Evolutionary conservation across 2,888 invertebrate genomes (phyloP), one percentile per base, ranked within the genome.

Genomic region (Leptinotarsa tumamoca): DNA sequence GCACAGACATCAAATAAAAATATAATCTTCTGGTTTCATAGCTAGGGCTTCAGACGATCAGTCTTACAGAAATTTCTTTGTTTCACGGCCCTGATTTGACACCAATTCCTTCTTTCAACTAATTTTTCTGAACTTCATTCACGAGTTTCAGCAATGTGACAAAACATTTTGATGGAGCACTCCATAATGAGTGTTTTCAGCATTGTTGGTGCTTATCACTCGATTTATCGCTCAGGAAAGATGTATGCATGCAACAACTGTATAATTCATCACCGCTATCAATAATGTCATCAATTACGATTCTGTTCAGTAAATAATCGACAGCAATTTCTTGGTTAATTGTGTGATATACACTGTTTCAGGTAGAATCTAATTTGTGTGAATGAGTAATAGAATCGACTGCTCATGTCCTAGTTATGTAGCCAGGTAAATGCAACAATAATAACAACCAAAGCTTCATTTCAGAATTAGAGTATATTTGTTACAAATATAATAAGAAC

Each of bases 271-370:
- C 21, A 23, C 23, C 58, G 14, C 14, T 23, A 4, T 4, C 58
- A 23, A 23, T 58, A 58, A 58, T 58, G 58, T 58, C 58, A 58
- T 58, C 14, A 58, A 58, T 58, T 58, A 58, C 21, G 18, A 15
- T 21, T 18, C 3, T 21, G 58, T 23, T 58, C 23, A 23, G 21
- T 58, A 23, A 14, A 21, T 58, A 23, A 23, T 58, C 27, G 58
- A 23, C 15, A 15, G 14, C 21, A 15, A 58, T 15, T 58, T 58
- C 58, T 58, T 58, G 15, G 23, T 58, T 58, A 58, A 58, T 15
- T 58, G 58, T 58, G 58, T 14, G 4, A 21, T 23, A 58, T 21
- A 58, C 58, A 23, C 23, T 23, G 21, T 58, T 23, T 13, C 23
- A 14, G 23, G 23, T 23, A 23, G 23, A 23, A 58, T 58, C 21